Evolutionary conservation across 1,140 invertebrate genomes (phyloP).

Genomic region (Zaprionus kolodkinae): DNA sequence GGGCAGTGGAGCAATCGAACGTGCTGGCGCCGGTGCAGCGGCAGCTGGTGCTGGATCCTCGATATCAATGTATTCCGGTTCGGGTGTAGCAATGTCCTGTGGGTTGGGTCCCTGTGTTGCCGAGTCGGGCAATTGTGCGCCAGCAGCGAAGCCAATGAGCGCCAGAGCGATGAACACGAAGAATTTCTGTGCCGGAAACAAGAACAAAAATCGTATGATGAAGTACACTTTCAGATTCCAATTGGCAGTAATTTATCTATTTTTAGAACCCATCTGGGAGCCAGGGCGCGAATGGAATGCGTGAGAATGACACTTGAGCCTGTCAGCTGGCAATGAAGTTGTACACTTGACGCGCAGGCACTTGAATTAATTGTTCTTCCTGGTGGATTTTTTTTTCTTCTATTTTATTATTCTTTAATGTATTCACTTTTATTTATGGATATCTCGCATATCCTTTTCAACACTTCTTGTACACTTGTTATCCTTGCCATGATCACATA

Average conservation of each 20-base stretch:
- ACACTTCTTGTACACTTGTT: slow-evolving; percentile 35
- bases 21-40: slow-evolving; percentile 41
- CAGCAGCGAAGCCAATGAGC: slow-evolving; percentile 70
- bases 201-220: slow-evolving; percentile 18
- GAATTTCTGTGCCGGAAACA: slow-evolving; percentile 69
- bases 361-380: slow-evolving; percentile 25
- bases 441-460: slow-evolving; percentile 37
- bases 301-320: slow-evolving; percentile 49
- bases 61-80: slow-evolving; percentile 83
- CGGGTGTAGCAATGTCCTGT: slow-evolving; percentile 82
- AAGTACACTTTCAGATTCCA: slow-evolving; percentile 18
- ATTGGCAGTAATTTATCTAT: slow-evolving; percentile 5
- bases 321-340: slow-evolving; percentile 49
- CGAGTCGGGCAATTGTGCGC: slow-evolving; percentile 72
- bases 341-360: slow-evolving; percentile 39
- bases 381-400: not conserved
- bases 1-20: slow-evolving; percentile 41
- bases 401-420: not conserved
- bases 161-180: slow-evolving; percentile 67
- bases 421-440: slow-evolving; percentile 8
- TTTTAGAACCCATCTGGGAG: not conserved
- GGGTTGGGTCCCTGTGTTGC: slow-evolving; percentile 83
- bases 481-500: slow-evolving; percentile 66
- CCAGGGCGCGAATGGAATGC: slow-evolving; percentile 47
- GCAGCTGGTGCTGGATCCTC: slow-evolving; percentile 66